These are phyloP conservation scores for Exephanes ischioxanthus DNA, from an alignment of 2,888 invertebrate genomes.

Conservation along the genomic window DNA sequence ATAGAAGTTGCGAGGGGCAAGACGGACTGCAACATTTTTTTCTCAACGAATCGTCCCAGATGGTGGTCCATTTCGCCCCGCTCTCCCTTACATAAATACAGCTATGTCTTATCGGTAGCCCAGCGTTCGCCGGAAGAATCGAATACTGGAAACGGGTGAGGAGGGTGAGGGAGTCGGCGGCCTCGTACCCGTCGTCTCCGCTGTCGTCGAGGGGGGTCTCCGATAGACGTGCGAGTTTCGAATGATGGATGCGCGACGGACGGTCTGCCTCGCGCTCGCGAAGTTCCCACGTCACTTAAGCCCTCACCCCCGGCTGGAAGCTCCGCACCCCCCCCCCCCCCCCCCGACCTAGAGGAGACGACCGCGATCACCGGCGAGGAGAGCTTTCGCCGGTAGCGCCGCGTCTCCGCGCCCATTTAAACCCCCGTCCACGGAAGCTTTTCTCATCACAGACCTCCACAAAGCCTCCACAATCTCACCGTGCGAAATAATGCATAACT, in stretches of 20 bases:
- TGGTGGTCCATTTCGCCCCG: no score
- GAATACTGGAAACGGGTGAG: constrained; percentile 2
- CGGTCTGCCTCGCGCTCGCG: constrained; percentile 72
- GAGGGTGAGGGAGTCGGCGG: not conserved
- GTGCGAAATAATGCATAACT: constrained; percentile 18
- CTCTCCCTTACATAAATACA: not conserved
- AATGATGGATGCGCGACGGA: constrained; percentile 77
- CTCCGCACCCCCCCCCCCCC: constrained; percentile 1
- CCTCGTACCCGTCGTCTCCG: constrained; percentile 32
- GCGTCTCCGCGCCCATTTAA: constrained; percentile 5
- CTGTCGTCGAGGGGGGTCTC: constrained; percentile 6
- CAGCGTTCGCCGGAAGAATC: constrained; percentile 2
- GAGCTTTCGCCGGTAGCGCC: constrained; percentile 23
- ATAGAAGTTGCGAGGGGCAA: no score
- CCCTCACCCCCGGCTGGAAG: constrained; percentile 47
- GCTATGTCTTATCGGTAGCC: not conserved
- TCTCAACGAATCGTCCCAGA: no score
- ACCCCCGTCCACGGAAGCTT: constrained; percentile 15
- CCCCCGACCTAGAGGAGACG: constrained; percentile 27
- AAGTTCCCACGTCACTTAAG: constrained; percentile 80
- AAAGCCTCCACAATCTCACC: not conserved
- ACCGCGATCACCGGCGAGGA: constrained; percentile 32
- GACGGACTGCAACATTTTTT: no score
- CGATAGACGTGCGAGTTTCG: constrained; percentile 71
- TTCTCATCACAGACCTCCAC: not conserved